A percentile compares a stretch with the other conserved stretches of the same genome.
These are phyloP conservation scores for Zosterops hypoxanthus DNA, from an alignment of 2,113 vertebrate species.

Conservation along the genomic window DNA sequence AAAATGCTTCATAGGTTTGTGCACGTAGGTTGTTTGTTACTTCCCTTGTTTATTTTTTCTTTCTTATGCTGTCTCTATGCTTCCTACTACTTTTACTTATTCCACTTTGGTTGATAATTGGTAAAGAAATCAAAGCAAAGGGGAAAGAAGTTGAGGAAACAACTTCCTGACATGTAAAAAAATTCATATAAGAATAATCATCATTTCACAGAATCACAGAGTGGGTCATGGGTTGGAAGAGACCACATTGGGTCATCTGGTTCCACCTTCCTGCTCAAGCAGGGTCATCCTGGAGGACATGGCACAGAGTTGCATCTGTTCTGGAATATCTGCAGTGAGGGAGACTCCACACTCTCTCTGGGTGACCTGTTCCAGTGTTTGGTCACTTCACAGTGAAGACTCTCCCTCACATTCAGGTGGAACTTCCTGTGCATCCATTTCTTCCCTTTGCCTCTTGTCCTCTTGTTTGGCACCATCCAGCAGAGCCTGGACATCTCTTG, in stretches of 20 bases:
- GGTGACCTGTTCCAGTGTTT: accelerated
- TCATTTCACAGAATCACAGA: background rate
- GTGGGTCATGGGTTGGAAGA: background rate
- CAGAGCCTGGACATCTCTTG: background rate
- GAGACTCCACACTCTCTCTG: background rate
- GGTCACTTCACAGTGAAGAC: background rate
- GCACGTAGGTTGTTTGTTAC: background rate
- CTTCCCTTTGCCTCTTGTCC: background rate
- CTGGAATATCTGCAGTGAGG: background rate
- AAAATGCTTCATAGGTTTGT: background rate
- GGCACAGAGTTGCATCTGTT: background rate
- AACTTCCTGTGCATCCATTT: background rate
- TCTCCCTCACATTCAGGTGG: background rate
- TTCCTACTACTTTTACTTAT: background rate
- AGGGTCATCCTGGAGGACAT: background rate
- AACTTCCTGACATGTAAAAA: background rate
- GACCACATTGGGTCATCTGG: no score
- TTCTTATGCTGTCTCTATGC: background rate
- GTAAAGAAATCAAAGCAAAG: background rate
- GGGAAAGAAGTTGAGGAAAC: background rate
- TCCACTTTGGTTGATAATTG: background rate
- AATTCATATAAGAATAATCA: background rate
- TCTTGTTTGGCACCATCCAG: background rate
- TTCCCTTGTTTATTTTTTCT: background rate
- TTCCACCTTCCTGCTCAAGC: background rate